A percentile compares a stretch with the other conserved stretches of the same genome.
phyloP scores from a whole-genome alignment of 1,140 invertebrate species.

The Brachionus asplanchnoidis region DNA sequence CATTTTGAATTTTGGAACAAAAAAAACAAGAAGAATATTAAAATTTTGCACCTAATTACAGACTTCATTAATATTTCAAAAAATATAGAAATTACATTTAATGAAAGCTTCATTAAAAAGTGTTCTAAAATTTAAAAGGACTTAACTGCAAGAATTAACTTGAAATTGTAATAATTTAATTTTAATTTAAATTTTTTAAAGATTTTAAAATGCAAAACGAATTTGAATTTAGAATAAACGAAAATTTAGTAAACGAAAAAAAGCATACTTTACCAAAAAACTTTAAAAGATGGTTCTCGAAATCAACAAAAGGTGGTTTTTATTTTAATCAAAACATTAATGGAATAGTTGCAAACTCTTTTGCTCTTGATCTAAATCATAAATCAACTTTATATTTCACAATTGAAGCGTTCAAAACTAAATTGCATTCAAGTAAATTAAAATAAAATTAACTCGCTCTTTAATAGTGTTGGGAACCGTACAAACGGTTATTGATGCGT shows the following conservation, averaged over 20 bases:
- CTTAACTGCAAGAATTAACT: too few relatives aligned
- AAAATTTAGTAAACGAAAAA: neutral
- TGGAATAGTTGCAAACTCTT: neutral
- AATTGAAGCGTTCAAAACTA: neutral
- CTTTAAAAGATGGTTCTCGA: slow-evolving; percentile 1
- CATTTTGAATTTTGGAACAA: too few relatives aligned
- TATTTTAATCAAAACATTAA: neutral
- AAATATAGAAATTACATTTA: too few relatives aligned
- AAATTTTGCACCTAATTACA: too few relatives aligned
- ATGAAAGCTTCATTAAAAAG: too few relatives aligned
- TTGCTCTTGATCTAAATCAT: neutral
- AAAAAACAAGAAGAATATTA: too few relatives aligned
- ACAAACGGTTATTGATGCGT: too few relatives aligned
- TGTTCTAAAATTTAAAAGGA: too few relatives aligned
- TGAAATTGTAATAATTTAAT: neutral
- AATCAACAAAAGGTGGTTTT: slow-evolving; percentile 26
- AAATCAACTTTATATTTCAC: slow-evolving; percentile 20
- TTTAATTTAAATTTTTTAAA: neutral
- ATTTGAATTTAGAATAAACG: neutral
- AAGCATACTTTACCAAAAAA: neutral
- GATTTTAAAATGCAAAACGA: neutral
- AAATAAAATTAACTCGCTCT: neutral
- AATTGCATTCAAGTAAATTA: slow-evolving; percentile 3
- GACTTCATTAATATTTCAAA: too few relatives aligned
- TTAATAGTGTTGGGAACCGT: too few relatives aligned